Evolutionary conservation across 92 coral and sea anemone species (phyloP).

Genomic region (Zoanthus sansibaricus): DNA sequence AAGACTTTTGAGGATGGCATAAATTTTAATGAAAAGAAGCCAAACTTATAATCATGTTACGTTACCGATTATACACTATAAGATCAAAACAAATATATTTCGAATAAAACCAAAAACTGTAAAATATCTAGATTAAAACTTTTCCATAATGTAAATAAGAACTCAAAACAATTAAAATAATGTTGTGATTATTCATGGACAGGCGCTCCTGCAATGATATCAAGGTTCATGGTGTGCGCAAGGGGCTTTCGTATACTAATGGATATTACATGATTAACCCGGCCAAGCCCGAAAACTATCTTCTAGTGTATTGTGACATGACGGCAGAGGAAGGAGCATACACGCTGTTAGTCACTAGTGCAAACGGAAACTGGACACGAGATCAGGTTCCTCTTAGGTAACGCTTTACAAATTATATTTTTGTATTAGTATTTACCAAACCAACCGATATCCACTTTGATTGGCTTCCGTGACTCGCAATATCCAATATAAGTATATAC

Average conservation of each 20-base stretch:
- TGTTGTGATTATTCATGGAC: background rate
- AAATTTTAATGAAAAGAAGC: too few relatives aligned
- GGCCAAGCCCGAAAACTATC: conserved; percentile 45
- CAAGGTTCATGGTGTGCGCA: conserved; percentile 61
- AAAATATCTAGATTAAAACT: too few relatives aligned
- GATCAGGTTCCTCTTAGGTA: conserved; percentile 69
- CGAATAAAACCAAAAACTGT: too few relatives aligned
- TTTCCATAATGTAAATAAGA: too few relatives aligned
- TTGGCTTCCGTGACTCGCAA: too few relatives aligned
- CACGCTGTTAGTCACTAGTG: conserved; percentile 68
- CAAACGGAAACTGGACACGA: conserved; percentile 66
- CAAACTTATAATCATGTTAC: too few relatives aligned
- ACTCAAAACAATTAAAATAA: too few relatives aligned
- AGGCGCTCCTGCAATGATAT: conserved; percentile 73
- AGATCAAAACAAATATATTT: too few relatives aligned
- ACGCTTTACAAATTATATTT: background rate
- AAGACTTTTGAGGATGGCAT: too few relatives aligned
- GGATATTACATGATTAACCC: conserved; percentile 58
- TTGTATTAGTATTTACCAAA: background rate
- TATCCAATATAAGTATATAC: too few relatives aligned
- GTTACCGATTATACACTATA: too few relatives aligned
- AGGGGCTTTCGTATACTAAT: conserved; percentile 33
- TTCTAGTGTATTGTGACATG: conserved; percentile 74
- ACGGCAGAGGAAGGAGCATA: conserved; percentile 66
- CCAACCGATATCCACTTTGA: too few relatives aligned